phyloP scores from a whole-genome alignment of 2,888 invertebrate species.

The Hemicrepidius hirtus region DNA sequence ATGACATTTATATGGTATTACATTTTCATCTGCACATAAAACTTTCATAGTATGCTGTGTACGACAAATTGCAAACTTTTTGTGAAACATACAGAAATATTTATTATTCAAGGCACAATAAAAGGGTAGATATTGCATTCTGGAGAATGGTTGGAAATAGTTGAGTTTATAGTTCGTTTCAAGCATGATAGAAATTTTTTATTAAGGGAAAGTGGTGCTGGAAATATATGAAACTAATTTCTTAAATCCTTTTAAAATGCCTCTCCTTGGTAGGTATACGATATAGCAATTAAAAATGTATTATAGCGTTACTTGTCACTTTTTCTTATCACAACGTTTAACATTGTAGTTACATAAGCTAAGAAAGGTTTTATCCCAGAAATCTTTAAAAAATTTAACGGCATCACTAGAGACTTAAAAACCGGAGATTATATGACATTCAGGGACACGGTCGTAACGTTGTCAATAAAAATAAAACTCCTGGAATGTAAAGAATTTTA shows the following conservation, averaged over 20 bases:
- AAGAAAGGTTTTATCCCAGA: neutral
- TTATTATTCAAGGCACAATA: conserved; percentile 28
- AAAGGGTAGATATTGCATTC: conserved; percentile 18
- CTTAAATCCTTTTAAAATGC: too few species aligned
- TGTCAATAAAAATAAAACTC: conserved; percentile 25
- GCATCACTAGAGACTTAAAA: conserved; percentile 24
- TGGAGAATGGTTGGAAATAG: neutral
- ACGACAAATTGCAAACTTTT: neutral
- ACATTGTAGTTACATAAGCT: conserved; percentile 15
- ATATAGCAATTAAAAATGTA: too few species aligned
- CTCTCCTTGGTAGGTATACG: too few species aligned
- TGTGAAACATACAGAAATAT: neutral
- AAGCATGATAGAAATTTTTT: neutral
- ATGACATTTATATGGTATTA: too few species aligned
- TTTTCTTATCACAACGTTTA: neutral
- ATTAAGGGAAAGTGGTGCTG: neutral
- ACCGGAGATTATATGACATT: conserved; percentile 22
- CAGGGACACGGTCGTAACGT: conserved; percentile 24
- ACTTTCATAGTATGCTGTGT: too few species aligned
- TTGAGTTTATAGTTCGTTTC: conserved; percentile 14
- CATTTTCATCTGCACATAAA: too few species aligned
- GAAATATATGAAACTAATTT: too few species aligned
- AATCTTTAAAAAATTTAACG: conserved; percentile 26
- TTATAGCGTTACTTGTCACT: neutral
- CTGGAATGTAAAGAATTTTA: conserved; percentile 23